Evolutionary conservation across 2,888 invertebrate genomes (phyloP), one percentile per base, ranked within the genome.

Genomic region (Leptinotarsa haldemani): DNA sequence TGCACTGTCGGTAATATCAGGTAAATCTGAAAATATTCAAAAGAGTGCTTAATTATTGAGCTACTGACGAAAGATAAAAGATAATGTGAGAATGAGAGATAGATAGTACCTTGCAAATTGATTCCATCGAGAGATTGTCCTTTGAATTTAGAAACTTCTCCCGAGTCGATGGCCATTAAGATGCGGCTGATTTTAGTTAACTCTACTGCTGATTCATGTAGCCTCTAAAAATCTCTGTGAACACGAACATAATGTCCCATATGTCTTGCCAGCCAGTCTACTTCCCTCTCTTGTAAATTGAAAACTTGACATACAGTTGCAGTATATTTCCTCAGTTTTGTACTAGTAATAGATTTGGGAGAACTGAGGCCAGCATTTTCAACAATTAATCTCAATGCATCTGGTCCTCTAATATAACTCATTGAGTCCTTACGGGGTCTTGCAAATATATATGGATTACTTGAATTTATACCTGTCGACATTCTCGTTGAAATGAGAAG

Each of bases 241-340:
- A 81, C 76, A 53, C 73, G 65, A 58, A 80, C 69, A 61, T 80
- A 77, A 53, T 80, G 79, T 47, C 64, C 63, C 52, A 69, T 25
- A 20, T 56, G 52, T 53, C 48, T 65, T 18, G 66, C 65, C 46
- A 56, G 47, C 75, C 78, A 80, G 67, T 79, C 79, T 65, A 53
- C 47, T 71, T 80, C 79, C 68, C 78, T 79, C 71, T 78, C 77
- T 47, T 71, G 77, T 25, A 80, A 69, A 69, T 80, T 70, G 25
- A 80, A 77, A 22, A 79, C 61, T 68, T 80, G 80, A 64, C 58
- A 66, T 5, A 80, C 79, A 9, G 80, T 80, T n/a, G 80, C 80
- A 9, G 79, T 68, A 61, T 80, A 78, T 70, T 80, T 80, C 50
- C 76, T 52, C 18, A 78, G 63, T 73, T 79, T 78, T 1, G 71